Percentiles rank a stretch among this genome's conserved stretches.
Conservation (phyloP, 2,888 invertebrate genomes). For the Matsumyia berberina region DNA sequence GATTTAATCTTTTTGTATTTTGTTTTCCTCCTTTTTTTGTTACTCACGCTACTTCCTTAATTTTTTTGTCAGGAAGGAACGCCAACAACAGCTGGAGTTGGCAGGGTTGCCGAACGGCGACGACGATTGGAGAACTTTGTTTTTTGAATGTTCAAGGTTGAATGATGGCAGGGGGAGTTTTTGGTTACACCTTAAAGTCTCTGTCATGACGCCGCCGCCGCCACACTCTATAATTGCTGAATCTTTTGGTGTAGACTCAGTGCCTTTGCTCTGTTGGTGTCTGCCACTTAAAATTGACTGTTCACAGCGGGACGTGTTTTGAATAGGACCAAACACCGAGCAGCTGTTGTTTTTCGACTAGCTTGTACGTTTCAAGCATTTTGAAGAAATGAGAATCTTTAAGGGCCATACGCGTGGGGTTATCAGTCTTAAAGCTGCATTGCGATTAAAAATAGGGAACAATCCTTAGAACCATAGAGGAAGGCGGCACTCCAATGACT, state of each 20-base stretch:
- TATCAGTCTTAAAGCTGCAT: too few species aligned
- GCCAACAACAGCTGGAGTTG: neutral
- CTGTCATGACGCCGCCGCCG: conserved; percentile 17
- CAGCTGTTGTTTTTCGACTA: conserved; percentile 16
- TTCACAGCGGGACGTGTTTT: conserved; percentile 21
- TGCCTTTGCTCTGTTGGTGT: conserved; percentile 17
- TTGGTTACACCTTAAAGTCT: conserved; percentile 25
- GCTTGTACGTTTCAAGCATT: neutral
- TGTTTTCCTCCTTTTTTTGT: conserved; percentile 4
- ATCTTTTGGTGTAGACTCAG: conserved; percentile 11
- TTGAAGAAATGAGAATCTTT: neutral
- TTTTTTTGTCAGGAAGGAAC: neutral
- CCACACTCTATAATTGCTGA: conserved; percentile 40
- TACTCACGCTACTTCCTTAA: conserved; percentile 1
- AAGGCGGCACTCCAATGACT: too few species aligned
- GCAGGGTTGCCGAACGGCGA: neutral
- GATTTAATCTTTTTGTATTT: conserved; percentile 53
- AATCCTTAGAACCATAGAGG: too few species aligned
- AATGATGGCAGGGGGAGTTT: conserved; percentile 17
- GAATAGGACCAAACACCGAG: neutral
- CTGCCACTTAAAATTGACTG: conserved; percentile 31
- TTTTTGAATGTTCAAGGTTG: conserved; percentile 16
- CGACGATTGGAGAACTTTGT: conserved; percentile 11
- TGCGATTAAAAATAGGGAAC: too few species aligned
- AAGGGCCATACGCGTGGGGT: neutral